Conservation (phyloP, 2,888 invertebrate genomes). For the Erebia epiphron region DNA sequence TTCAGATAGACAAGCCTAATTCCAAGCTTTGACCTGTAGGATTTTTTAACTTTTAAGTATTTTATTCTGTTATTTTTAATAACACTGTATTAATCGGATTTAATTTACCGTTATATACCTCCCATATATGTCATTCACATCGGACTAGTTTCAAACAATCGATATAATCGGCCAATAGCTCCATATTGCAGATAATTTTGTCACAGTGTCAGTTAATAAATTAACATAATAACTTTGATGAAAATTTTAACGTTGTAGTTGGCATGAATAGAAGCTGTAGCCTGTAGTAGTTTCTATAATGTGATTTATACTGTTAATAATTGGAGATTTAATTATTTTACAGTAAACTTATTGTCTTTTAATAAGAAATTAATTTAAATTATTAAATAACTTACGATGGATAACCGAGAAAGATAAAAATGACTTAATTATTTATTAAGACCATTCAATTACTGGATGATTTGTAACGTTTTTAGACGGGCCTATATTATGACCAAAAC, state of each 20-base stretch:
- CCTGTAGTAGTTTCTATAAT: neutral
- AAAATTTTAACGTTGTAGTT: conserved; percentile 9
- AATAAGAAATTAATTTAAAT: neutral
- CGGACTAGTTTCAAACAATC: neutral
- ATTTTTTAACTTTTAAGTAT: neutral
- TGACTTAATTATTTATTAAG: no score
- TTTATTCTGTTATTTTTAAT: neutral
- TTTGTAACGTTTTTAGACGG: no score
- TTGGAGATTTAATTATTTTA: neutral
- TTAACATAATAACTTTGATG: conserved; percentile 9
- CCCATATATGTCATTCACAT: neutral
- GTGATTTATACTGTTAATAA: neutral
- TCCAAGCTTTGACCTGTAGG: neutral
- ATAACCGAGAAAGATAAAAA: no score
- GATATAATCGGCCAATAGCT: conserved; percentile 1
- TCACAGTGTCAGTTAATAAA: neutral
- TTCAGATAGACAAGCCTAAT: neutral
- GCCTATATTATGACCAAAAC: no score
- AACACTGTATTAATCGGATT: neutral
- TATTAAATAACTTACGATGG: neutral
- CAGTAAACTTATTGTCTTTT: neutral
- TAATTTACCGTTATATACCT: neutral
- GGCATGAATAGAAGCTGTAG: neutral
- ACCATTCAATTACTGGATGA: no score
- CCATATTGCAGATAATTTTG: neutral